These are phyloP conservation scores for Penelope pileata DNA, from an alignment of 2,113 vertebrate genomes.

Conservation along the genomic window DNA sequence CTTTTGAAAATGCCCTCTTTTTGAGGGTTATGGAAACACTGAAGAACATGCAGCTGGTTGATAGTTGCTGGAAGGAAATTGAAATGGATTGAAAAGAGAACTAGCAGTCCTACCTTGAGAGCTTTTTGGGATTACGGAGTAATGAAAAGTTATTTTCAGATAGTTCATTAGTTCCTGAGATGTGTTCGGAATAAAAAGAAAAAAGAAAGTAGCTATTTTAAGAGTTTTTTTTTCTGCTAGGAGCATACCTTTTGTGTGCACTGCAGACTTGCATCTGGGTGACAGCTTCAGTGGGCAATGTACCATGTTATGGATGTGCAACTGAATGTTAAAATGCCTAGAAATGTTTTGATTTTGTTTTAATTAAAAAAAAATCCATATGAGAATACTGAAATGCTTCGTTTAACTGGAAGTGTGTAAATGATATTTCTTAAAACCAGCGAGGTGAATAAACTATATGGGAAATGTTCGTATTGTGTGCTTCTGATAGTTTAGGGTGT, in stretches of 20 bases:
- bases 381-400: neutral
- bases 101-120: neutral
- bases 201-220: neutral
- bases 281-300: neutral
- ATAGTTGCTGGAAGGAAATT: neutral
- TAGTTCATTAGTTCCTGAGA: neutral
- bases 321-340: neutral
- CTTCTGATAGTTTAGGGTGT: neutral
- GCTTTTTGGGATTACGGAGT: neutral
- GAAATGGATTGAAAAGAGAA: neutral
- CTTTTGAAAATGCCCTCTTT: neutral
- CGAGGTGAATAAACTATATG: neutral
- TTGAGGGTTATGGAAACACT: neutral
- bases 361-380: neutral
- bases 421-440: neutral
- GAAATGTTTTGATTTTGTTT: neutral
- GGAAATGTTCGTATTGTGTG: rapidly evolving
- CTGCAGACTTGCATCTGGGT: neutral
- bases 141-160: neutral
- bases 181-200: neutral
- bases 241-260: neutral
- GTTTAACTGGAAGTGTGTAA: neutral
- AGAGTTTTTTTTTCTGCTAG: neutral
- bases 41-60: neutral
- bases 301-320: neutral